Base-by-base conservation (phyloP, 30 jellyfish, hydroid and myxozoan genomes). In the Hydractinia symbiolongicarpus region DNA sequence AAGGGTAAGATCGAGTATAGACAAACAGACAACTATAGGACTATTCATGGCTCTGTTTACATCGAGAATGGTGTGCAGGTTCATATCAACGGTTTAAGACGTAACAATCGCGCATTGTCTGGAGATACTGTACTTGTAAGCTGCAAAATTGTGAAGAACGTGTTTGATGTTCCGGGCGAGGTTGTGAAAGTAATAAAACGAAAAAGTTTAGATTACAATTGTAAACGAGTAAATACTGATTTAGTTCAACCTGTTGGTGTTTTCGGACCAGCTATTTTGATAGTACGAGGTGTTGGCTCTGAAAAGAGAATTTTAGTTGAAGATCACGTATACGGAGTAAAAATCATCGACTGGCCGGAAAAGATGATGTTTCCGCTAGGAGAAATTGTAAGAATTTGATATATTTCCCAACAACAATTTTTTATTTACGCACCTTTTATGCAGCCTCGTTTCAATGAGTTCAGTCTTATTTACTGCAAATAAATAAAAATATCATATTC, bases 321-420 rank as follows among this genome's bases (percentile, higher is more conserved):
- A 64, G 52, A 2, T 13, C 79, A 66, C 19, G 76, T 61, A 15
- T 78, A 50, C 62, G 61, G 53, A 19, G 85, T 85, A 52, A 77
- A 61, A 58, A 61, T 85, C 19, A 55, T 85, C 30, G 94, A 86
- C 30, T 85, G 94, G 94, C 88, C 88, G 4, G 72, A 77, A 9
- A 81, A 85, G 9, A 40, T 78, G 81, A 78, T 9, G 79, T 85
- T n/a, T 57, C 94, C 94, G 5, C 19, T 85, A 5, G 94, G 94
- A 9, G 54, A 54, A 77, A 72, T 85, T 56, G 83, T 76, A 58
- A 69, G 75, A 30, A 52, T 40, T 58, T 83, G 69, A 9, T 75
- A 72, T 16, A 7, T 7, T 64, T 64, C 40, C 40, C 4, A 64
- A 13, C 40, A 64, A 7, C 9, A n/a, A n/a, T 64, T 64, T n/a